Percentiles rank a stretch among this genome's conserved stretches.
These are phyloP conservation scores for Pipistrellus pygmaeus DNA, from an alignment of 2,797 vertebrate genomes.

Conservation along the genomic window DNA sequence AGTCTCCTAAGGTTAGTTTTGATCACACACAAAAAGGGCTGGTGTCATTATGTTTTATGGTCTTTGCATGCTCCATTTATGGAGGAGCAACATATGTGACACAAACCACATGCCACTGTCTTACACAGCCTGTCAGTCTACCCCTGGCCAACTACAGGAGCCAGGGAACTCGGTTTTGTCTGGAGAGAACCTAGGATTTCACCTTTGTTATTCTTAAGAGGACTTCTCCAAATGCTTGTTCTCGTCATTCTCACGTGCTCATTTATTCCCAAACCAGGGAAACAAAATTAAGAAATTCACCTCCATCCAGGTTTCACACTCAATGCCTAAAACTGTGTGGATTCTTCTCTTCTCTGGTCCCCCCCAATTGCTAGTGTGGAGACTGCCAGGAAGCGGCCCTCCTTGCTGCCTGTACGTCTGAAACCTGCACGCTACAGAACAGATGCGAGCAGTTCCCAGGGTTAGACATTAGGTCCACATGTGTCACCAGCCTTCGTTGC, in stretches of 20 bases:
- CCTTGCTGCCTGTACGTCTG: background rate
- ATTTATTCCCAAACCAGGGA: background rate
- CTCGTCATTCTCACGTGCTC: background rate
- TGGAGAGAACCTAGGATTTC: background rate
- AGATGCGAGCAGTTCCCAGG: background rate
- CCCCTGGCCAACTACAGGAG: background rate
- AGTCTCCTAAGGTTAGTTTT: background rate
- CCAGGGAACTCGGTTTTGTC: background rate
- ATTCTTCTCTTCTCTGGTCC: background rate
- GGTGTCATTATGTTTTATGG: background rate
- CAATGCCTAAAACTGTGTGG: background rate
- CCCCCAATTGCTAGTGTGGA: background rate
- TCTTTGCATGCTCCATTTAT: background rate
- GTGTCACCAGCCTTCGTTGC: background rate
- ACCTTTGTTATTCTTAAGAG: background rate
- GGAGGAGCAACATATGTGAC: background rate
- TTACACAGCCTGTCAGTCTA: background rate
- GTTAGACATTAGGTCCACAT: background rate
- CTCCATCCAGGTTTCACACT: background rate
- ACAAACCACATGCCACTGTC: background rate
- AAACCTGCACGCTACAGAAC: background rate
- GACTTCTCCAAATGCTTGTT: background rate
- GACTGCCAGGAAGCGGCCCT: background rate
- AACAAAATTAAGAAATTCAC: background rate
- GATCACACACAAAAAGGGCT: background rate